Evolutionary conservation across 2,797 vertebrate genomes (phyloP), one percentile per base, ranked within the genome.

Genomic region (Nannoperca australis): DNA sequence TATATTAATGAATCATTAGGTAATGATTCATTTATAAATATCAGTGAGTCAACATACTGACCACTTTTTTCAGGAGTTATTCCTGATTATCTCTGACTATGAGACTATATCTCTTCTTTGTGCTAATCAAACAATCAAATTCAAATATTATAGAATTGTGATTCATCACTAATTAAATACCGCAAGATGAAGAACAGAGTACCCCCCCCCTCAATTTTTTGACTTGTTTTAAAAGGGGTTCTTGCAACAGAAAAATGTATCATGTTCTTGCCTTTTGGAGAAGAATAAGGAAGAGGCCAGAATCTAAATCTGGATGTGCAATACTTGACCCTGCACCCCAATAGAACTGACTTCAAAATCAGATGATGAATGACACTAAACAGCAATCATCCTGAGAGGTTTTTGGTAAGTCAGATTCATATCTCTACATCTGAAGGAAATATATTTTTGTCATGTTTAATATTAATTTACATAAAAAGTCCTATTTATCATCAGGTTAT

Each of bases 401-500:
- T 79, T 63, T 38, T 30, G 32, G 1, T 61, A 22, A 64, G 47
- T 60, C 38, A 58, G 20, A 20, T 62, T 36, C 30, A 17, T n/a
- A 51, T 54, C 40, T 44, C 50, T 58, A 1, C 20, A 42, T 70
- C 64, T 64, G 5, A 70, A 76, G n/a, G 51, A 66, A 49, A 55
- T n/a, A 56, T 51, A 0, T 27, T 54, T 58, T 6, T 40, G 5
- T 38, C 0, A 0, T 22, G 30, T 47, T 22, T 55, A 24, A 73
- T 63, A 68, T 30, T 34, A 13, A 59, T 71, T 61, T 17, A 50
- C 45, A 68, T 68, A 49, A 66, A 59, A 70, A 45, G 24, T 14
- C 42, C 17, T 8, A 64, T 72, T 78, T 32, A 55, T 78, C 7
- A 60, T 30, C 12, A 60, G 60, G 67, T 80, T 82, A 71, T 24